Base-by-base conservation (phyloP, 2,113 vertebrate genomes). In the Lophura nycthemera region DNA sequence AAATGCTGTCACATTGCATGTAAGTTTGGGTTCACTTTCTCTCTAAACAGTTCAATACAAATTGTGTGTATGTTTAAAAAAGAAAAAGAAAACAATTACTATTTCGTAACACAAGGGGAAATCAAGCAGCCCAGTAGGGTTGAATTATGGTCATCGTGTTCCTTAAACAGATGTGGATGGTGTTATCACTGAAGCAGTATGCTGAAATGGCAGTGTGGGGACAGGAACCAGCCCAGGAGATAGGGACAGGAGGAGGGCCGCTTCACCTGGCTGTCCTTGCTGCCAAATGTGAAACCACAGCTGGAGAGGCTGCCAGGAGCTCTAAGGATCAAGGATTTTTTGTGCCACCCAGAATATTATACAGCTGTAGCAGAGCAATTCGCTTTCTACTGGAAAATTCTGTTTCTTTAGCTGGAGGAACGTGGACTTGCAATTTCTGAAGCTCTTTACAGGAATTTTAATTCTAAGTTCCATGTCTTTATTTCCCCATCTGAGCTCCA, bases 21-120 rank as follows among this genome's bases (percentile, higher is more conserved):
- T 88, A 70, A 85, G 81, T 83, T 90, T 21, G 63, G 71, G 11
- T 78, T 43, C 72, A 1, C n/a, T 60, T 92, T 79, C 43, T 84
- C 74, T 76, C 22, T 71, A 38, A 71, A 38, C 29, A 56, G 42
- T 43, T 93, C 38, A 34, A 22, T 56, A 74, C 22, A 64, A 78
- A 71, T 80, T 78, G 15, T 71, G 24, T n/a, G 2, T 38, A 21
- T 36, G 5, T 40, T 67, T 38, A 54, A 45, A 36, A 47, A 34
- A 13, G 15, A 29, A 24, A 38, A 36, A 45, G 30, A 64, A 34
- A 30, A 38, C 24, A 30, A 9, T 3, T 19, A 48, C 32, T 1
- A 1, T 70, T 92, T 88, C 25, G 6, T 86, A 83, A 47, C 52
- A 10, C 2, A 45, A 8, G 54, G 66, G 70, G 19, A 70, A 63